phyloP scores from a whole-genome alignment of 2,113 vertebrate species.

The Cheirogaleus medius region DNA sequence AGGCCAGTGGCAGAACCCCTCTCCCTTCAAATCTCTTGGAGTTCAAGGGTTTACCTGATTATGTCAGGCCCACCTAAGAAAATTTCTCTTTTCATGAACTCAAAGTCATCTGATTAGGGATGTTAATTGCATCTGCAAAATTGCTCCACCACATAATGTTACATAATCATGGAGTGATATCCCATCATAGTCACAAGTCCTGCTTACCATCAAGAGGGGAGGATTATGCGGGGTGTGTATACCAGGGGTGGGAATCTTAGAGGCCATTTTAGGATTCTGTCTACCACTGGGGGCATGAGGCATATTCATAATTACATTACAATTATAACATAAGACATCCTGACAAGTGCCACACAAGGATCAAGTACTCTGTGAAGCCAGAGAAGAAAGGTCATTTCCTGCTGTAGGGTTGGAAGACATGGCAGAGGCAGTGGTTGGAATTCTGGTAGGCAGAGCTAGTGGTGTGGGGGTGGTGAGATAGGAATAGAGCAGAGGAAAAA shows the following conservation, averaged over 20 bases:
- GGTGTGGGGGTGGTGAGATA: background rate
- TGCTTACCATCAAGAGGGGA: background rate
- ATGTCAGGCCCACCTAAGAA: background rate
- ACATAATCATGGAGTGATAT: background rate
- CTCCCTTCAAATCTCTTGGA: background rate
- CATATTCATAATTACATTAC: background rate
- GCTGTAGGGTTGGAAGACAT: fast-evolving
- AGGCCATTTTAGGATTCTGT: background rate
- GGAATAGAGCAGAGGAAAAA: background rate
- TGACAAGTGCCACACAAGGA: background rate
- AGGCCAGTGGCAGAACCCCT: background rate
- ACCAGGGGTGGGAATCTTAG: background rate
- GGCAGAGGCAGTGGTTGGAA: background rate
- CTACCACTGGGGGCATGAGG: background rate
- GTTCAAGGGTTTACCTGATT: background rate
- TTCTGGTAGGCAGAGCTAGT: background rate
- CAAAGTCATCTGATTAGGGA: background rate
- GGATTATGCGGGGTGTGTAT: fast-evolving
- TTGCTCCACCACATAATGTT: background rate
- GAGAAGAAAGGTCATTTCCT: background rate
- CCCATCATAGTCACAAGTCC: background rate
- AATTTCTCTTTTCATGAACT: background rate
- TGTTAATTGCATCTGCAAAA: background rate
- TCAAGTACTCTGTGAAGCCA: background rate
- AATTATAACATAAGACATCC: background rate